These are phyloP conservation scores for Dynastes tityus DNA, from an alignment of 2,888 invertebrate species.

Conservation along the genomic window DNA sequence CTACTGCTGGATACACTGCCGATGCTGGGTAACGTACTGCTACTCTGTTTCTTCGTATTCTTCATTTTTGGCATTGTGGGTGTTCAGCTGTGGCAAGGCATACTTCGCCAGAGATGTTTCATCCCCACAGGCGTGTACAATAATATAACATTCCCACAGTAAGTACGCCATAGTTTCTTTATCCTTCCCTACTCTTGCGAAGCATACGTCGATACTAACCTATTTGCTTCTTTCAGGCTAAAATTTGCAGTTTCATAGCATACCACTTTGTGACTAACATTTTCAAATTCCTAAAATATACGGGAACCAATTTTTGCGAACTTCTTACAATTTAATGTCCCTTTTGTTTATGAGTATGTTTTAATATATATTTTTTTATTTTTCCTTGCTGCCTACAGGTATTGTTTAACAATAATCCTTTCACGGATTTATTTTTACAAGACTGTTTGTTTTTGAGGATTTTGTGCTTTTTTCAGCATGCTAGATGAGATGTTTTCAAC, in stretches of 20 bases:
- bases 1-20: slow-evolving; percentile 97
- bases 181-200: background rate
- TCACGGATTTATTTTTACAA: slow-evolving; percentile 20
- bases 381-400: background rate
- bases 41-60: slow-evolving; percentile 99
- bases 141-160: slow-evolving; percentile 79
- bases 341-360: background rate
- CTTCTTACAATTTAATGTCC: background rate
- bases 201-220: background rate
- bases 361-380: slow-evolving; percentile 9
- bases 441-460: slow-evolving; percentile 14
- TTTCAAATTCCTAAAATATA: no score
- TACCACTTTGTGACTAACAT: no score
- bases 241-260: slow-evolving; percentile 3
- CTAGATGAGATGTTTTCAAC: slow-evolving; percentile 21
- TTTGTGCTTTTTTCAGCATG: slow-evolving; percentile 21
- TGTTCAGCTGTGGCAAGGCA: slow-evolving; percentile 99
- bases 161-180: slow-evolving; percentile 71
- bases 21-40: slow-evolving; percentile 98
- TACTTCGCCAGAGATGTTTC: slow-evolving; percentile 94
- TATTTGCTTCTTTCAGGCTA: background rate
- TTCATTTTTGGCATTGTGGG: slow-evolving; percentile 99
- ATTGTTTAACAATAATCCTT: slow-evolving; percentile 4
- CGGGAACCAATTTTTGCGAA: no score
- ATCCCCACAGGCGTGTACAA: slow-evolving; percentile 67